Base-by-base conservation (phyloP, 2,113 vertebrate genomes). In the Eleginops maclovinus region DNA sequence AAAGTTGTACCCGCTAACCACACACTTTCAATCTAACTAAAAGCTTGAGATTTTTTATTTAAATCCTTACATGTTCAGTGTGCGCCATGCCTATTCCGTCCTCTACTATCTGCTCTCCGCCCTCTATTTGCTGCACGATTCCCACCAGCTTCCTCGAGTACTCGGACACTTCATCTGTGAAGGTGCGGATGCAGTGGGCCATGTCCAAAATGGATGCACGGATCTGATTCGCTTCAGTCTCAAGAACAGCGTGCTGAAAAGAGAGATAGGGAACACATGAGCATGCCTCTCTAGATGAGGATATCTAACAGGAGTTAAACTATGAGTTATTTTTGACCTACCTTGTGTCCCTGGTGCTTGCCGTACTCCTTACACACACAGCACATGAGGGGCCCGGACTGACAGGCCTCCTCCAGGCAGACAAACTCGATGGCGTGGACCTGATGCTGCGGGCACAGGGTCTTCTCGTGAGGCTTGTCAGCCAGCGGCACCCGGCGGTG, bases 341-440 rank as follows among this genome's bases (percentile, higher is more conserved):
- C 98, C 97, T 99, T 99, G 78, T 99, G 98, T 77, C 98, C 98
- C 91, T 99, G 98, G 90, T 99, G 98, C 86, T 99, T 99, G 88
- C 98, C 98, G 1, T 99, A 99, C 90, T 99, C 98, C 90, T 99
- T 99, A 89, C 98, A 99, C 87, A 99, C 98, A 75, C 98, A 99
- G 92, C 98, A 99, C 98, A 99, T 99, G 68, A 99, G 96, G 1
- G 97, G 97, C 61, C 96, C 97, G 0, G 95, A 88, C 88, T 96
- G 97, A 90, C 98, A 99, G 72, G 92, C 95, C 67, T 99, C 97
- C 93, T 99, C 98, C 92, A 99, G 94, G 66, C 98, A 99, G 75
- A 99, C 98, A 76, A 99, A 99, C 89, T 99, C 98, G 69, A 99
- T 99, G 84, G 97, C 97, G 76, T 99, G 98, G 74, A 99, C 98